These are phyloP conservation scores for Dryadula phaetusa DNA, from an alignment of 2,888 invertebrate genomes.

Conservation along the genomic window DNA sequence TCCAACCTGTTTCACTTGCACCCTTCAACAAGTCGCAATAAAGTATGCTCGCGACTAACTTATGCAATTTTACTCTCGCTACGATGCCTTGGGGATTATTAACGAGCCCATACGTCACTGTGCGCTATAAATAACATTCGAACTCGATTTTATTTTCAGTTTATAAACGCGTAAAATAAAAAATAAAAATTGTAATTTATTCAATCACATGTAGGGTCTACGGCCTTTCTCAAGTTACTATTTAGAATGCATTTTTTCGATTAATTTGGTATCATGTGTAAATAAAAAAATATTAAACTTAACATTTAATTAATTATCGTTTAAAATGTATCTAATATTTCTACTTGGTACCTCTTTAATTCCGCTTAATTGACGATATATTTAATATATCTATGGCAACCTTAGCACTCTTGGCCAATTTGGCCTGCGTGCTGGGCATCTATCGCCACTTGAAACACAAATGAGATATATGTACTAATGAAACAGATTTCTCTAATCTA, in stretches of 20 bases:
- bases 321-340: background rate
- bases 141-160: constrained; percentile 39
- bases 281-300: background rate
- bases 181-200: constrained; percentile 19
- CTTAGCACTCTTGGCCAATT: too few species aligned
- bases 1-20: constrained; percentile 66
- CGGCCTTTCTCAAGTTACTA: constrained; percentile 16
- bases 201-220: constrained; percentile 8
- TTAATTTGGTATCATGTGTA: background rate
- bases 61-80: constrained; percentile 56
- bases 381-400: too few species aligned
- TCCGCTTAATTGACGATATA: too few species aligned
- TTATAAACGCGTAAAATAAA: constrained; percentile 34
- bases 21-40: constrained; percentile 56
- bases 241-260: constrained; percentile 4
- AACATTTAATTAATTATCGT: background rate
- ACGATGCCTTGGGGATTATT: constrained; percentile 50
- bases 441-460: too few species aligned
- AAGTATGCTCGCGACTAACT: constrained; percentile 47
- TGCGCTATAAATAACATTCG: constrained; percentile 39
- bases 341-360: too few species aligned
- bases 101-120: constrained; percentile 44
- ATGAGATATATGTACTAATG: too few species aligned
- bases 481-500: too few species aligned
- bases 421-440: too few species aligned